Evolutionary conservation across 2,888 invertebrate genomes (phyloP).

Genomic region (Tholera decimalis): DNA sequence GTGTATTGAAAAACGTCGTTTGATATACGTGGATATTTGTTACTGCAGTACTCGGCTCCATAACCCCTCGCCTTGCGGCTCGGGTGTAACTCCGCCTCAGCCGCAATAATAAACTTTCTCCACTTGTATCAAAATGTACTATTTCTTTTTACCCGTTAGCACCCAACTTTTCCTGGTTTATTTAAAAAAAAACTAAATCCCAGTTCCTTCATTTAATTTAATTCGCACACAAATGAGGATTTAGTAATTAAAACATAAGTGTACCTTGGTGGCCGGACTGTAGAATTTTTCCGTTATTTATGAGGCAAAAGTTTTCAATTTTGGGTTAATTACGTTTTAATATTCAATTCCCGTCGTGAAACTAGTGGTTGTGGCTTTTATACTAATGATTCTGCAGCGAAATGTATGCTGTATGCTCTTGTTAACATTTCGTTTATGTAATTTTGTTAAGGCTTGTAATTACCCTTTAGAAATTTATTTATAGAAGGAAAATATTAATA

Average conservation of each 20-base stretch:
- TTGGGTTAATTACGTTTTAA: constrained; percentile 52
- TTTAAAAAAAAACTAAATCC: constrained; percentile 33
- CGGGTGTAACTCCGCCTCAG: too few species aligned
- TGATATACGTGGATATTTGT: too few species aligned
- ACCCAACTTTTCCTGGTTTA: constrained; percentile 13
- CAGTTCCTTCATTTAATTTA: constrained; percentile 33
- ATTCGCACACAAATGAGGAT: constrained; percentile 45
- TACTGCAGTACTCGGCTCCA: too few species aligned
- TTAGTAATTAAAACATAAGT: constrained; percentile 55
- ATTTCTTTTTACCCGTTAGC: constrained; percentile 15
- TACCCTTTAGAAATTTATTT: neutral
- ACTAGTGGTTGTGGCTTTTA: constrained; percentile 41
- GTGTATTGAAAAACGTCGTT: too few species aligned
- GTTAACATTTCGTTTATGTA: neutral
- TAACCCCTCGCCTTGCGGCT: too few species aligned
- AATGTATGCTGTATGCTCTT: constrained; percentile 20
- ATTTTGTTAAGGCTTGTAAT: neutral
- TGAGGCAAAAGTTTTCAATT: constrained; percentile 42
- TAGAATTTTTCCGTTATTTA: constrained; percentile 37
- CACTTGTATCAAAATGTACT: too few species aligned
- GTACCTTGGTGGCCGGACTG: constrained; percentile 20
- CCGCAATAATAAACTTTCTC: too few species aligned
- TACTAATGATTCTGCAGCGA: constrained; percentile 36
- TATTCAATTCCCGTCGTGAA: constrained; percentile 43
- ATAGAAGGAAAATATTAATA: neutral